Base-by-base conservation (phyloP, 2,797 vertebrate species). In the Nasua narica region DNA sequence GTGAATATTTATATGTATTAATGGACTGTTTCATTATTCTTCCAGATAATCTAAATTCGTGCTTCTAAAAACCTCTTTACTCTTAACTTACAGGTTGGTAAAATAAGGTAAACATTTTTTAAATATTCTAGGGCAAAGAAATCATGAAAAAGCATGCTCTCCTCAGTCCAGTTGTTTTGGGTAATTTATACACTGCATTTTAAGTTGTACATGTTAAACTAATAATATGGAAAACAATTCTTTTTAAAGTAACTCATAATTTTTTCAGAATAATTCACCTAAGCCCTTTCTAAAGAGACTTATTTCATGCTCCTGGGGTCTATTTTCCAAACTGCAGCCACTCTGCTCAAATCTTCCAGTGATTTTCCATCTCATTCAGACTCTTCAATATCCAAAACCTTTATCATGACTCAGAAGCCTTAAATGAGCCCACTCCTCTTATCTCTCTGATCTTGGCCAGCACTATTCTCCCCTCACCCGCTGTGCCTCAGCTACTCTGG, bases 261-360 rank as follows among this genome's bases (percentile, higher is more conserved):
- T 97, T 92, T 95, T 97, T 97, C 58, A 2, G 62, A 98, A 98
- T 97, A 97, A 97, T 98, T 97, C 78, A 96, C 40, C 95, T 97
- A 95, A 97, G 97, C 93, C 95, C 70, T 91, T 97, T 96, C 90
- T 95, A 95, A 60, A 58, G 19, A 0, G 65, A 98, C 98, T 98
- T 98, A 96, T 97, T 98, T 37, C 37, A 4, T 50, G 4, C 0
- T 60, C 58, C n/a, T 13, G 25, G 16, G 4, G 19, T 72, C 15
- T 74, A 16, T 27, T 91, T 29, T 52, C 29, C 65, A 60, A 79
- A 40, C 1, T 10, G 0, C 7, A n/a, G 25, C 11, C 5, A 21
- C 2, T 72, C 13, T 27, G 27, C 18, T 95, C 40, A 85, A 13
- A 78, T 78, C 15, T 62, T 60, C 10, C 11, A 5, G 56, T 29